A percentile compares a stretch with the other conserved stretches of the same genome.
Conservation (phyloP, 1,140 invertebrate species). For the Rhagoletis pomonella region DNA sequence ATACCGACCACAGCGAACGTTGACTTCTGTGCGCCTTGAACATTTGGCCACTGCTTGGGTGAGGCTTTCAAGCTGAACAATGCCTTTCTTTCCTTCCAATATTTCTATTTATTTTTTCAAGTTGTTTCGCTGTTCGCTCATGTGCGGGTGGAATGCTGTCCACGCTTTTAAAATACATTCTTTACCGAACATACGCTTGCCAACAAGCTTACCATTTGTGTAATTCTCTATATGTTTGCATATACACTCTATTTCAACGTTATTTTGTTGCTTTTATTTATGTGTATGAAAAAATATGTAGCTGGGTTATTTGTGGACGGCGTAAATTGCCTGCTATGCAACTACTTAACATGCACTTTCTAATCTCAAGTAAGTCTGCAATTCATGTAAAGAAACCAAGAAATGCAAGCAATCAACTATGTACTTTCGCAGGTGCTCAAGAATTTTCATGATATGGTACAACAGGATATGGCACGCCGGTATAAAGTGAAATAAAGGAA, state of each 20-base stretch:
- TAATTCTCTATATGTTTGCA: conserved; percentile 1
- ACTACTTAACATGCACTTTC: conserved; percentile 47
- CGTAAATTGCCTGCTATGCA: conserved; percentile 46
- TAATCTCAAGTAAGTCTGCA: conserved; percentile 38
- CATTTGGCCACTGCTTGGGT: not conserved
- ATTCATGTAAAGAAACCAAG: not conserved
- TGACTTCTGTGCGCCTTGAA: not conserved
- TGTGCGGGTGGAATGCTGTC: conserved; percentile 24
- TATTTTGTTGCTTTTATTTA: not conserved
- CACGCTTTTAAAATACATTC: not conserved
- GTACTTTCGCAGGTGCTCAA: not conserved
- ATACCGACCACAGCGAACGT: not conserved
- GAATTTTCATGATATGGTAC: not conserved
- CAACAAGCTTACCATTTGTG: not conserved
- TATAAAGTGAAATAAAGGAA: no score
- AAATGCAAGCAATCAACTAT: not conserved
- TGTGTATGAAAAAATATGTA: not conserved
- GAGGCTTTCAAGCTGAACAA: not conserved
- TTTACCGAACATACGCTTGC: not conserved
- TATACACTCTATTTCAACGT: not conserved
- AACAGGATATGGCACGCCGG: not conserved
- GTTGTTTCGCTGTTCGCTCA: not conserved
- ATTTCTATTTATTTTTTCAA: not conserved
- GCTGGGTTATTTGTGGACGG: not conserved
- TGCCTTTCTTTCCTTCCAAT: conserved; percentile 7